Base-by-base conservation (phyloP, 2,797 vertebrate species). In the Sebastes vulpes region DNA sequence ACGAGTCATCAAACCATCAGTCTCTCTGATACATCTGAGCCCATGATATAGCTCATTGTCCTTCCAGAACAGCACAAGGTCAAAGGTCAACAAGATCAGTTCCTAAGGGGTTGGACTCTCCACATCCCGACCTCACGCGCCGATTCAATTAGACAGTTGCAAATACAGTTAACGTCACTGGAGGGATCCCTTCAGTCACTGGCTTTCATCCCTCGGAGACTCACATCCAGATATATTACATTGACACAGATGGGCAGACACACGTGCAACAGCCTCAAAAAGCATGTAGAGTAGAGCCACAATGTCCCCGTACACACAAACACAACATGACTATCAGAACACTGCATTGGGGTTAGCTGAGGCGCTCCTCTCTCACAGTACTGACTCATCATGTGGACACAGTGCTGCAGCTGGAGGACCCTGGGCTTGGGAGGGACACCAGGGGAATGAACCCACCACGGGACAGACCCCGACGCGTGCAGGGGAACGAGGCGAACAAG, bases 121-220 rank as follows among this genome's bases (percentile, higher is more conserved):
- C 64, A 57, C 59, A 65, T 84, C 74, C 71, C 6, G 0, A 75
- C 26, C 25, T 56, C 5, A 21, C 29, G 7, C 2, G 6, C 53
- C 14, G 53, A 86, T 77, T 79, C 74, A 85, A 81, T 66, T 28
- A 28, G 87, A 89, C 87, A 79, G 69, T 76, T 72, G 54, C 50
- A 66, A 60, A 82, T 72, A 87, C 35, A 70, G 60, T 58, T 14
- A 65, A 53, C 38, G 20, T 83, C 85, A 83, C 85, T 23, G 60
- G 52, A 75, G 79, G 87, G 77, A 73, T 79, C 76, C 77, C 76
- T 65, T 63, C 79, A 42, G 60, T 89, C 66, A 28, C 61, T 50
- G 63, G 71, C 54, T 72, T 46, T 25, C 31, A 70, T 78, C 81
- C 72, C 82, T 38, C 16, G 1, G 50, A 75, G 31, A 79, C 67